Evolutionary conservation across 2,797 vertebrate genomes (phyloP).

Genomic region (Cossypha caffra): DNA sequence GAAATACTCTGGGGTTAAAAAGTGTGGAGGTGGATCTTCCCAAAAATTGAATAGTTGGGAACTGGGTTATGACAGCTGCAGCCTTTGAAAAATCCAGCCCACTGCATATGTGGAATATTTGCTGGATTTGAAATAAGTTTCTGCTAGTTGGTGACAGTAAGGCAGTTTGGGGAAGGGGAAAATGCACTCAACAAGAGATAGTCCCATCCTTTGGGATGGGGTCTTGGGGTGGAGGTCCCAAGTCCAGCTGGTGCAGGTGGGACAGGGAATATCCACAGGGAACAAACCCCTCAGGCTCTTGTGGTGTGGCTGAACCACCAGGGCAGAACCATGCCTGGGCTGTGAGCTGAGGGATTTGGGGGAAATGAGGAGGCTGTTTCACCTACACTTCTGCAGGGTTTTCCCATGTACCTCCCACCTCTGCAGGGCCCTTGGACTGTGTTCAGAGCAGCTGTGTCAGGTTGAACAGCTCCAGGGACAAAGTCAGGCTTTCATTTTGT

Average conservation of each 20-base stretch:
- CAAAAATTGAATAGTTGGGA: background rate
- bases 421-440: background rate
- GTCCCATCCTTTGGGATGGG: background rate
- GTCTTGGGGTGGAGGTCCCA: fast-evolving
- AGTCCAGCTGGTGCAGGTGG: background rate
- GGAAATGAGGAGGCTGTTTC: background rate
- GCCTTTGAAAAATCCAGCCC: background rate
- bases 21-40: background rate
- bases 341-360: background rate
- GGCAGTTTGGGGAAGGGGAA: background rate
- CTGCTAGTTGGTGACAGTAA: background rate
- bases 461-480: slow-evolving; percentile 14
- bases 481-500: background rate
- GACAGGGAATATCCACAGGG: background rate
- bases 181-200: background rate
- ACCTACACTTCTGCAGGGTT: background rate
- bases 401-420: slow-evolving; percentile 21
- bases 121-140: background rate
- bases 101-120: background rate
- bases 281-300: fast-evolving
- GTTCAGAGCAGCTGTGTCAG: slow-evolving; percentile 36
- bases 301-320: background rate
- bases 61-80: background rate
- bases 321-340: background rate
- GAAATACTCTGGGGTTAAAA: background rate